Conservation (phyloP, 1,140 invertebrate genomes). For the Temnothorax curvispinosus region DNA sequence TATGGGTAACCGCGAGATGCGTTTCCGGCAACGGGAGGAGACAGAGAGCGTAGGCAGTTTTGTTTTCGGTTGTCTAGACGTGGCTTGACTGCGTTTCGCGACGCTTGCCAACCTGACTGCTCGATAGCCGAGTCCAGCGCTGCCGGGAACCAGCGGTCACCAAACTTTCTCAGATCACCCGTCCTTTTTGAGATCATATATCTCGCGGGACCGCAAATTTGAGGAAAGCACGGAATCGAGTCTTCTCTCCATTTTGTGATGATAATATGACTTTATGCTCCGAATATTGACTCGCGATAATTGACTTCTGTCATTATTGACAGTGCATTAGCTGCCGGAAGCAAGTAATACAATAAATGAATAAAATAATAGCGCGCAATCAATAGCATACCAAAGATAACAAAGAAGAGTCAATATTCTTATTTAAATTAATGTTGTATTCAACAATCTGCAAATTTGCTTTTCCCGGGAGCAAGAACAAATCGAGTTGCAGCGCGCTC, state of each 20-base stretch:
- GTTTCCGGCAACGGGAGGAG: slow-evolving; percentile 52
- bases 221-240: background rate
- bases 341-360: too few species aligned
- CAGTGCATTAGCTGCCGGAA: background rate
- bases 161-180: slow-evolving; percentile 21
- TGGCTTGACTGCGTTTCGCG: slow-evolving; percentile 24
- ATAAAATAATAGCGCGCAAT: background rate
- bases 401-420: background rate
- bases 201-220: slow-evolving; percentile 6
- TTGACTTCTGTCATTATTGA: background rate
- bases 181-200: slow-evolving; percentile 2
- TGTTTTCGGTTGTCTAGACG: slow-evolving; percentile 48
- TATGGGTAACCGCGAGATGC: slow-evolving; percentile 57
- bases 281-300: background rate
- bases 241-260: background rate
- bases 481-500: slow-evolving; percentile 42
- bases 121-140: slow-evolving; percentile 13
- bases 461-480: background rate
- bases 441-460: slow-evolving; percentile 16
- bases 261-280: background rate
- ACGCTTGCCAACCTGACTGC: slow-evolving; percentile 23
- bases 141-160: slow-evolving; percentile 4
- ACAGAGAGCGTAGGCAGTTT: slow-evolving; percentile 20
- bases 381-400: too few species aligned
- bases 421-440: slow-evolving; percentile 33